phyloP scores from a whole-genome alignment of 1,140 invertebrate genomes.

The Caenorhabditis brenneri region DNA sequence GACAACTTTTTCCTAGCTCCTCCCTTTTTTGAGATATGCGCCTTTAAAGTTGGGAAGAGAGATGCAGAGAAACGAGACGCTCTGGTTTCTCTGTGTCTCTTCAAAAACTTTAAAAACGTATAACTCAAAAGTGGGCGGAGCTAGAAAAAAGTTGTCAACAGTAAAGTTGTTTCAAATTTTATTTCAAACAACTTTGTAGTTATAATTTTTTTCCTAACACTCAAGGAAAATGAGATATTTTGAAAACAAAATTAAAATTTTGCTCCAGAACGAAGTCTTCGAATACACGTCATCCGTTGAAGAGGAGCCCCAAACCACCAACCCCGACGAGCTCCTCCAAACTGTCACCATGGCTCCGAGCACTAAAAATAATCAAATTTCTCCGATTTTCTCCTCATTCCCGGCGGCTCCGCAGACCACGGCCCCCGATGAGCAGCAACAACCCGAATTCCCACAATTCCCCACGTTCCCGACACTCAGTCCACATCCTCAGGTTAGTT shows the following conservation, averaged over 20 bases:
- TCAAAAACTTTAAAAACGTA: too few relatives aligned
- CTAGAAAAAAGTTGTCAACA: too few relatives aligned
- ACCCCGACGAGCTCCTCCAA: constrained; percentile 17
- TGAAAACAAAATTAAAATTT: not conserved
- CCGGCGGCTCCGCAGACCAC: not conserved
- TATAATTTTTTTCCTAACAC: not conserved
- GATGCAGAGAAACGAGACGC: too few relatives aligned
- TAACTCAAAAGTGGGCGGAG: too few relatives aligned
- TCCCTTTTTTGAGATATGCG: too few relatives aligned
- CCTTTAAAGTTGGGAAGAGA: too few relatives aligned
- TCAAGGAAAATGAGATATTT: too few relatives aligned
- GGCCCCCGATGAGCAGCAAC: not conserved
- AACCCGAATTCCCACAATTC: constrained; percentile 18
- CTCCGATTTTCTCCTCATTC: constrained; percentile 9
- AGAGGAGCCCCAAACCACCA: constrained; percentile 36
- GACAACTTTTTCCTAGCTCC: too few relatives aligned
- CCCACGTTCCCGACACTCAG: constrained; percentile 43
- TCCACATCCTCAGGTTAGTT: constrained; percentile 30
- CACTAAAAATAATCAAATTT: not conserved
- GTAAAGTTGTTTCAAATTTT: too few relatives aligned
- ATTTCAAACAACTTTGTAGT: not conserved
- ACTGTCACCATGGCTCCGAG: constrained; percentile 4
- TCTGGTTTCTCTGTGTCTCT: too few relatives aligned
- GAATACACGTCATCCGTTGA: constrained; percentile 47
- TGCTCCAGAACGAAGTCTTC: constrained; percentile 40